phyloP scores from a whole-genome alignment of 2,888 invertebrate genomes.

The Melanostoma mellinum region DNA sequence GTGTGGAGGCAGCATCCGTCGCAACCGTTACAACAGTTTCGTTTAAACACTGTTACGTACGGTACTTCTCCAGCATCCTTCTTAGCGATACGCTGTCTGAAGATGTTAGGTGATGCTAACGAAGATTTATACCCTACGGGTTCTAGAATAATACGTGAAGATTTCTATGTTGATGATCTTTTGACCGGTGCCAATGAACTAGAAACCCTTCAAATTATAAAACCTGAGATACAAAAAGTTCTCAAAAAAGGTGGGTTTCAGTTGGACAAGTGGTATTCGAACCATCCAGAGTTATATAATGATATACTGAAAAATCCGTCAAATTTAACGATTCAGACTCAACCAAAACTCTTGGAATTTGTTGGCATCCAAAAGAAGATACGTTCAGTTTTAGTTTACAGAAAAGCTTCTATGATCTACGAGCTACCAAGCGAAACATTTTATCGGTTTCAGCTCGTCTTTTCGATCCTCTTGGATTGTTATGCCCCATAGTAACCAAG shows the following conservation, averaged over 20 bases:
- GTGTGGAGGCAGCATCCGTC: no score
- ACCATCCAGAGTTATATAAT: conserved; percentile 35
- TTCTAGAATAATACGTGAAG: conserved; percentile 15
- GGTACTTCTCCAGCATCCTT: no score
- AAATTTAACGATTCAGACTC: no score
- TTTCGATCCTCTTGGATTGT: conserved; percentile 7
- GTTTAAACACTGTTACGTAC: no score
- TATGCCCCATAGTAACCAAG: no score
- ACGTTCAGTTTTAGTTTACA: conserved; percentile 23
- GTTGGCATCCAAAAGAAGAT: conserved; percentile 34
- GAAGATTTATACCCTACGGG: conserved; percentile 10
- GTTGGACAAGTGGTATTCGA: no score
- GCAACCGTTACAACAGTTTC: no score
- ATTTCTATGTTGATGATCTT: conserved; percentile 50
- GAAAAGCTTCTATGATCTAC: conserved; percentile 34
- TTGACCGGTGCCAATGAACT: conserved; percentile 39
- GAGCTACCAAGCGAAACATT: no score
- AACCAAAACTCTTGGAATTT: conserved; percentile 31
- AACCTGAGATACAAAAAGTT: conserved; percentile 20
- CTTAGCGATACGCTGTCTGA: no score
- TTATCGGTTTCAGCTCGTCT: no score
- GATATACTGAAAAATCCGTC: conserved; percentile 23
- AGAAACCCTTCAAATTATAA: conserved; percentile 22
- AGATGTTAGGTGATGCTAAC: no score
- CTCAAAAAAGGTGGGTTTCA: conserved; percentile 35